Base-by-base conservation (phyloP, 2,113 vertebrate species). In the Apaloderma vittatum region DNA sequence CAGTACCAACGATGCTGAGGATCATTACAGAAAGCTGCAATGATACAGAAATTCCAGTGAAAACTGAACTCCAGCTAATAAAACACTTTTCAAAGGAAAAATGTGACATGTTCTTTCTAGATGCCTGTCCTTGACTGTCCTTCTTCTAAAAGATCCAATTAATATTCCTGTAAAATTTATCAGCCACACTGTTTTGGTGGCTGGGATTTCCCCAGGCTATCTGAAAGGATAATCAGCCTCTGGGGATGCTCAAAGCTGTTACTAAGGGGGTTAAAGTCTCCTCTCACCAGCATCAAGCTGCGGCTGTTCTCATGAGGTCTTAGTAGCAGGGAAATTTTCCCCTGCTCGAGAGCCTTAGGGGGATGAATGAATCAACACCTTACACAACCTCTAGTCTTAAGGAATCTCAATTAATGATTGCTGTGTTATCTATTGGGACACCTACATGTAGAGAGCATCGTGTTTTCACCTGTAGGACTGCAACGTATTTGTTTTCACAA, bases 81-180 rank as follows among this genome's bases (percentile, higher is more conserved):
- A 78, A 87, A 68, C 24, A 62, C 22, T 82, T 87, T 34, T 49
- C 51, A 36, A 78, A 79, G 57, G 80, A 40, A 78, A 84, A 58
- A 52, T 13, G 22, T 48, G 43, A 59, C 76, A 15, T 0, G 1
- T 3, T 88, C n/a, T 58, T 92, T 74, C 36, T 57, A 52, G 30
- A 46, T 62, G 62, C 61, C 49, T 94, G 83, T 70, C 96, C 83
- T 96, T 97, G 88, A 61, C 40, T 82, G 76, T 52, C 73, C 79
- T 93, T 88, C 97, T 94, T 93, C 94, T 79, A 48, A 85, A 80
- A 66, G 61, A 93, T 55, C 76, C 43, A 59, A 63, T 96, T 92
- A 89, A 75, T 55, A 65, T 65, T 70, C 67, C 65, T 14, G 5
- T 36, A 75, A 67, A 94, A 79, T 83, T 71, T 90, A 88, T 90